These are phyloP conservation scores for Ophioderma brevispina DNA, from an alignment of 35 echinoderm and acorn worm species.

Conservation along the genomic window DNA sequence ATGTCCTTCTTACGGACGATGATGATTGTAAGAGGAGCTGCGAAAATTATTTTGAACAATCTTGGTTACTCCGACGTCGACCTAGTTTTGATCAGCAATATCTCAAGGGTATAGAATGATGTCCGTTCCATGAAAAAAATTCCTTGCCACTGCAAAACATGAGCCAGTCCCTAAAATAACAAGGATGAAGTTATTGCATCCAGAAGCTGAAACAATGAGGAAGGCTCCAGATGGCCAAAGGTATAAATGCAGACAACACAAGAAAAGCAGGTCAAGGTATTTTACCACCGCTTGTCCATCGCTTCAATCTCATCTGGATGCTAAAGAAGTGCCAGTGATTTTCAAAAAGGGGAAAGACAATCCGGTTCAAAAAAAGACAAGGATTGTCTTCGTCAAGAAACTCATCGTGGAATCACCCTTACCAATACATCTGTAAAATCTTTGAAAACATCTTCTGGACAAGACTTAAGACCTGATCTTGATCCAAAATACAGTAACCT, in stretches of 20 bases:
- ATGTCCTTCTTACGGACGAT: neutral
- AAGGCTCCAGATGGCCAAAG: neutral
- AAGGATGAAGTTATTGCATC: too few species aligned
- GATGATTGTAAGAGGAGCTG: neutral
- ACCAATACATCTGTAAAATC: neutral
- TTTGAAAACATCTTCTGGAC: neutral
- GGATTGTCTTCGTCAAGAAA: neutral
- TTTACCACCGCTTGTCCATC: neutral
- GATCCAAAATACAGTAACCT: neutral
- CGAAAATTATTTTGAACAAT: neutral
- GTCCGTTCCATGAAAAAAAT: neutral
- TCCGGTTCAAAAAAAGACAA: neutral
- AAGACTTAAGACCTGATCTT: neutral
- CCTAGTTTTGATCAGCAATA: neutral
- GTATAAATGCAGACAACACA: neutral
- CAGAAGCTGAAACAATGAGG: too few species aligned
- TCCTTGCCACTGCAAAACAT: too few species aligned
- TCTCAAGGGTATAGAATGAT: neutral
- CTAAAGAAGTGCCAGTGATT: neutral
- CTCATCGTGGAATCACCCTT: neutral
- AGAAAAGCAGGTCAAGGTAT: neutral
- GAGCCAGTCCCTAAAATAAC: too few species aligned
- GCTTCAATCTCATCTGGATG: neutral
- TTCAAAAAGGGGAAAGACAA: neutral
- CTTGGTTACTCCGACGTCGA: neutral